Evolutionary conservation across 1,140 invertebrate species (phyloP), one percentile per base, ranked within the genome.

Genomic region (Diorhabda sublineata): DNA sequence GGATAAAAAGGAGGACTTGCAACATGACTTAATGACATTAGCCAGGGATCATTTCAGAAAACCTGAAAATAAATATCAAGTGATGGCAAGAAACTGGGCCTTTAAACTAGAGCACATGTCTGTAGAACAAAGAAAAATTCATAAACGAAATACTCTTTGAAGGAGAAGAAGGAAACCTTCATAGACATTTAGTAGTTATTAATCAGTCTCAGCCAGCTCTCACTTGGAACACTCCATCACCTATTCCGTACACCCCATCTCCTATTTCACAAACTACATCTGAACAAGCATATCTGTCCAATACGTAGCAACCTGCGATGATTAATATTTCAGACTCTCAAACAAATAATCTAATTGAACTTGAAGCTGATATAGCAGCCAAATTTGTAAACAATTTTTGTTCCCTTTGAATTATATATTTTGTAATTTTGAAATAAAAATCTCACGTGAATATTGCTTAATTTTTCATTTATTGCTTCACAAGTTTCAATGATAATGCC

Each of bases 391-490:
- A 43, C 61, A 62, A 43, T 62, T 62, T 62, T 43, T 62, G 44
- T 62, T 43, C 26, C 44, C 42, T 62, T 62, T 43, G 9, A 62
- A 44, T 62, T 62, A 43, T 62, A 62, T 62, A 62, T 62, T 42
- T 62, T 62, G 26, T 62, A 62, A 62, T 42, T 43, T 44, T 62
- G 26, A 43, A 62, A 62, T 43, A 43, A 62, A 62, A 62, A 62
- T 42, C 61, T 62, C 45, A 62, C 61, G 43, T 62, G 61, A 62
- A 62, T 62, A 62, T 62, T 62, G 61, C 61, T 56, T 65, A 52
- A 56, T 65, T 11, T 45, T 62, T 62, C 61, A 43, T 62, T 65
- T 66, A 66, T 66, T 66, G 64, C 64, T 11, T 58, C 64, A 66
- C 56, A 66, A 58, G 52, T 66, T 58, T 66, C 56, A 41, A 58